Evolutionary conservation across 2,797 vertebrate species (phyloP).

Genomic region (Argyrosomus regius): DNA sequence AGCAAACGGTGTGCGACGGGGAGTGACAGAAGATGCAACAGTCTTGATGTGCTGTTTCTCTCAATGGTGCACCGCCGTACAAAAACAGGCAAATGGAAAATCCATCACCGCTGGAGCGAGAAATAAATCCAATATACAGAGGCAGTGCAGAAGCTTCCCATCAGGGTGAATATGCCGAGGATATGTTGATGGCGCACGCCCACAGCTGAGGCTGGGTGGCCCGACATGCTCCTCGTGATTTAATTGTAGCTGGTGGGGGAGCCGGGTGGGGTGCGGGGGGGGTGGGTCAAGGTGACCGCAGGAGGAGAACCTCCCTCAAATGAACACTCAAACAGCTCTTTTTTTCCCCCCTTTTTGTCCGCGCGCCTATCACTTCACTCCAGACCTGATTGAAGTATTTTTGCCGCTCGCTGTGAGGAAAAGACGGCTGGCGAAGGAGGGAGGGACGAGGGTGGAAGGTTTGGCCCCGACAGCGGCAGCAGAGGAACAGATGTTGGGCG

Average conservation of each 20-base stretch:
- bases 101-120: constrained; percentile 65
- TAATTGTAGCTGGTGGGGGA: constrained; percentile 47
- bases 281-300: constrained; percentile 57
- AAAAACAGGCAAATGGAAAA: constrained; percentile 70
- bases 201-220: constrained; percentile 21
- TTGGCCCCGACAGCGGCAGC: constrained; percentile 36
- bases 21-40: constrained; percentile 65
- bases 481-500: constrained; percentile 75
- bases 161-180: constrained; percentile 56
- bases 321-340: constrained; percentile 28
- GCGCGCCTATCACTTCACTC: constrained; percentile 41
- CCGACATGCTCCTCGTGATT: constrained; percentile 31
- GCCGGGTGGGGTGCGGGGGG: neutral
- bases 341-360: neutral
- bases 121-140: constrained; percentile 71
- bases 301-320: constrained; percentile 19
- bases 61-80: constrained; percentile 38
- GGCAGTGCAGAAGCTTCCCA: constrained; percentile 54
- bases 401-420: constrained; percentile 35
- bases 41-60: constrained; percentile 53
- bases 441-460: neutral
- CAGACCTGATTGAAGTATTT: constrained; percentile 47
- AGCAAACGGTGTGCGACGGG: constrained; percentile 65
- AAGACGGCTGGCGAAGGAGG: constrained; percentile 13
- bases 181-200: constrained; percentile 59